These are phyloP conservation scores for Semicossyphus pulcher DNA, from an alignment of 2,113 vertebrate species.

Conservation along the genomic window DNA sequence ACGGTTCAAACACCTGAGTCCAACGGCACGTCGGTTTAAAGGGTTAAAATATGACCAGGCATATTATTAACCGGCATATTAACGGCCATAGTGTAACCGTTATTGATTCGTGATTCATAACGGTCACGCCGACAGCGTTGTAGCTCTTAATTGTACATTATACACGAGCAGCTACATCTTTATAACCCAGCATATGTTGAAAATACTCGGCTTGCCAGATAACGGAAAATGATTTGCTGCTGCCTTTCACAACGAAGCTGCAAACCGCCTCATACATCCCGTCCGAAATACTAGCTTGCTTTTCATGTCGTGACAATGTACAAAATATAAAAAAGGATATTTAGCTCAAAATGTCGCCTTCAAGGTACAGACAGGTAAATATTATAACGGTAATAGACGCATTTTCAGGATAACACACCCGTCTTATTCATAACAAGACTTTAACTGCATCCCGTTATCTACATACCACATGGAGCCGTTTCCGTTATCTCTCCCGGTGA, in stretches of 20 bases:
- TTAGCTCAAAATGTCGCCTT: background rate
- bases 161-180: background rate
- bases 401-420: background rate
- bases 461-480: constrained; percentile 70
- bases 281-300: background rate
- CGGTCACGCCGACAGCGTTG: background rate
- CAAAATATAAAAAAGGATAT: background rate
- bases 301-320: background rate
- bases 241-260: constrained; percentile 2
- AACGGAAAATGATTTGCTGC: constrained; percentile 62
- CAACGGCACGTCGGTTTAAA: background rate
- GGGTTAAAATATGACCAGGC: background rate
- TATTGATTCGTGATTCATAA: background rate
- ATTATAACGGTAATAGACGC: background rate
- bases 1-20: background rate
- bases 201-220: constrained; percentile 51
- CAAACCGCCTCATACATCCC: background rate
- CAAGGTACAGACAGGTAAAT: constrained; percentile 24
- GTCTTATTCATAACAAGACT: background rate
- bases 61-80: background rate
- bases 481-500: constrained; percentile 36
- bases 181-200: background rate
- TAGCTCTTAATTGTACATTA: background rate
- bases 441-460: constrained; percentile 41
- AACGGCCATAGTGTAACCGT: background rate